phyloP scores from a whole-genome alignment of 2,113 vertebrate genomes.

The Dicrurus megarhynchus region DNA sequence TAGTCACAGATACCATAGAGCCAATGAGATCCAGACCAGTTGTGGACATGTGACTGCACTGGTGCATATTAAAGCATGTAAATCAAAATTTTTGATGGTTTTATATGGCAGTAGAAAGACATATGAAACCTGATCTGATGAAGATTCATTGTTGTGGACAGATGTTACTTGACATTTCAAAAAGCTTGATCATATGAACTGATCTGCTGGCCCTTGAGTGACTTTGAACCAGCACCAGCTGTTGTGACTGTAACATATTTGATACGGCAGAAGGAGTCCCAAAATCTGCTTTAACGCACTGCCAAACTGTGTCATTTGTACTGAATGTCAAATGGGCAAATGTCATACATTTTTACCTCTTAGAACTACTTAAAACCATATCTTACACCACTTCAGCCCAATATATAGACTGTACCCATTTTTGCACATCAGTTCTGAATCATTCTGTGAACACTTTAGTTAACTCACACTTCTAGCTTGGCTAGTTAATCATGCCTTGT shows the following conservation, averaged over 20 bases:
- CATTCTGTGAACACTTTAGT: not conserved
- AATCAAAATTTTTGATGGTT: not conserved
- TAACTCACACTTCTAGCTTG: not conserved
- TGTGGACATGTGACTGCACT: rapidly evolving
- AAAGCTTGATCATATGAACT: not conserved
- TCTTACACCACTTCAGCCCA: not conserved
- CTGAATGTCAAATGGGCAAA: not conserved
- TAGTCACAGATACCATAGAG: not conserved
- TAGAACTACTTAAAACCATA: not conserved
- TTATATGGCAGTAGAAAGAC: not conserved
- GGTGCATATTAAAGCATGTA: not conserved
- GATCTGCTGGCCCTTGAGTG: not conserved
- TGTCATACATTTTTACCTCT: not conserved
- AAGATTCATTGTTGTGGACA: not conserved
- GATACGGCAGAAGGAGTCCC: not conserved
- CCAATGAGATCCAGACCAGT: not conserved
- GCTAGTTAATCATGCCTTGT: not conserved
- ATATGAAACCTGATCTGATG: not conserved
- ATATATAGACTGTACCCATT: not conserved
- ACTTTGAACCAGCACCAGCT: not conserved
- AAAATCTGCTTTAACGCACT: not conserved
- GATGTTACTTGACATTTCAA: not conserved
- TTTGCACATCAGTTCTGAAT: not conserved
- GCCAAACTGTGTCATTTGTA: not conserved
- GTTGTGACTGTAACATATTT: not conserved